Base-by-base conservation (phyloP, 2,113 vertebrate genomes). In the Menidia beryllina region DNA sequence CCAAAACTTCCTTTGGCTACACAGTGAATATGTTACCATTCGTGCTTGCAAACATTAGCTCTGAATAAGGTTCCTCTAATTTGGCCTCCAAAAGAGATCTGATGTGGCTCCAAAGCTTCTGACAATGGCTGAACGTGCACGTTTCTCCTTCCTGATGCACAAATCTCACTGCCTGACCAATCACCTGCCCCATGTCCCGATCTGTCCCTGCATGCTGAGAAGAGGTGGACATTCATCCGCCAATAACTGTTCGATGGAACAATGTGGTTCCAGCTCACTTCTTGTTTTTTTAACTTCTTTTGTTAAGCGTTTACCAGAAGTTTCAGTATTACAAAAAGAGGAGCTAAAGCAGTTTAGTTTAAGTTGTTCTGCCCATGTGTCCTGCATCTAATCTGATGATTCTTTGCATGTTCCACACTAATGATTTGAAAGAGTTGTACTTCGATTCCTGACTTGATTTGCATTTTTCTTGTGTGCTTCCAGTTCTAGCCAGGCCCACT, bases 401-500 rank as follows among this genome's bases (percentile, higher is more conserved):
- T 63, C 52, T 73, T 53, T 45, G 61, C 82, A 78, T 39, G 71
- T 69, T 67, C 19, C 56, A 34, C 17, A 13, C 75, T 80, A 61
- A 69, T 62, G 64, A 71, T 57, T 30, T 75, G 45, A 34, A 14
- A 43, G 30, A 56, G 52, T 71, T 82, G 61, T 8, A 25, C 58
- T 66, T 53, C 25, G 62, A 71, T 65, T 65, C 63, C 50, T 39
- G 3, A 45, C 47, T 78, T 52, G 0, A 81, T 83, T 87, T 73
- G 51, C 72, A 73, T 83, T 69, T 78, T 57, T 57, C 57, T 55
- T 39, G 27, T 57, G 52, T 64, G 72, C 62, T 81, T 82, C 53
- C 74, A 60, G 14, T 55, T 38, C 50, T 48, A 36, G 43, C 53
- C 30, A 47, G 17, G n/a, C 52, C 19, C 52, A 14, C 58, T 64